Percentiles rank a stretch among this genome's conserved stretches.
Evolutionary conservation across 2,888 invertebrate genomes (phyloP).

Genomic region (Hesperia comma): DNA sequence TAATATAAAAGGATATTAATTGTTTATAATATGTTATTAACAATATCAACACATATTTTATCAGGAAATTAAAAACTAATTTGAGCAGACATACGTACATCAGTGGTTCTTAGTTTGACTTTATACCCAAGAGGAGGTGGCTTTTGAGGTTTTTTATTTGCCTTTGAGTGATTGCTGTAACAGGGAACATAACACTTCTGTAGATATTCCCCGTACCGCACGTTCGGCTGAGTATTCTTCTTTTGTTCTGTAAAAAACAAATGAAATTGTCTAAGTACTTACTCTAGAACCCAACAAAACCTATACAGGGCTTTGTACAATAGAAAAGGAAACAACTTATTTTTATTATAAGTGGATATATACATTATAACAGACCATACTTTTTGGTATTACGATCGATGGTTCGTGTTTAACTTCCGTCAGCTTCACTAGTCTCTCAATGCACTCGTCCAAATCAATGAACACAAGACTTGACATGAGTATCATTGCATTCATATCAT

Average conservation of each 20-base stretch:
- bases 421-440: conserved; percentile 56
- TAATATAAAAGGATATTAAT: too few relatives aligned
- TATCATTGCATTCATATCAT: conserved; percentile 70
- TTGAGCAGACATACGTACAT: conserved; percentile 47
- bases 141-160: conserved; percentile 42
- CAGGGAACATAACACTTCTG: conserved; percentile 59
- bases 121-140: conserved; percentile 61
- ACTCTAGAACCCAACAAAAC: neutral
- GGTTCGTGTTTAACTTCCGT: conserved; percentile 49
- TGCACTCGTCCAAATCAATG: conserved; percentile 70
- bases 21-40: too few relatives aligned
- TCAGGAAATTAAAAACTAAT: neutral
- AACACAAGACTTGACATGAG: conserved; percentile 72
- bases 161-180: conserved; percentile 50
- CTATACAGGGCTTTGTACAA: too few relatives aligned
- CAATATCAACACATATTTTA: too few relatives aligned
- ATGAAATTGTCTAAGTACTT: neutral
- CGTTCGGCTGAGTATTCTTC: conserved; percentile 57
- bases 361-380: conserved; percentile 45
- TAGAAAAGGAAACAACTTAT: too few relatives aligned
- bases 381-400: conserved; percentile 45
- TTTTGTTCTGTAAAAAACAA: conserved; percentile 54
- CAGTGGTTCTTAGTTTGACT: conserved; percentile 59
- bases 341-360: too few relatives aligned
- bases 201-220: conserved; percentile 64